A percentile compares a stretch with the other conserved stretches of the same genome.
Evolutionary conservation across 1,140 invertebrate genomes (phyloP).

Genomic region (Psilanteris sp.): DNA sequence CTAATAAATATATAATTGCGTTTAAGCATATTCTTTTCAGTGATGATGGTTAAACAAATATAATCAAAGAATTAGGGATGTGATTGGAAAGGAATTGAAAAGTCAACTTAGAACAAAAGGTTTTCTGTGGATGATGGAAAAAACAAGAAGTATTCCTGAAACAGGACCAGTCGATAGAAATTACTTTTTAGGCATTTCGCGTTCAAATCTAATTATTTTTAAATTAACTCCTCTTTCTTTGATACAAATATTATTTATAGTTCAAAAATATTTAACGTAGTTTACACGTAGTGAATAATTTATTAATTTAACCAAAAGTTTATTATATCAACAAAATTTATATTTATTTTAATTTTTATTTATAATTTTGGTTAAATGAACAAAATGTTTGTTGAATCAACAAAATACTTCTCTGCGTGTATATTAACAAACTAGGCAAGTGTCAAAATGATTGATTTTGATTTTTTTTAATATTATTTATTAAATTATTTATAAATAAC

Average conservation of each 20-base stretch:
- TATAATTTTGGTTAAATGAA: too few species aligned
- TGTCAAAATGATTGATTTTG: too few species aligned
- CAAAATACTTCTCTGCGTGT: too few species aligned
- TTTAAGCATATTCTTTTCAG: too few species aligned
- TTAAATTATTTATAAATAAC: too few species aligned
- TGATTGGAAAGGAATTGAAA: conserved; percentile 87
- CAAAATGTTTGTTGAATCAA: too few species aligned
- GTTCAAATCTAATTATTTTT: conserved; percentile 35
- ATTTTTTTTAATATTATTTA: too few species aligned
- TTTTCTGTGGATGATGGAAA: conserved; percentile 90
- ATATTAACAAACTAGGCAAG: too few species aligned
- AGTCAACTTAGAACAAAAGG: conserved; percentile 83
- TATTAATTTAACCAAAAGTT: too few species aligned
- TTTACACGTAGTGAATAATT: conserved; percentile 9
- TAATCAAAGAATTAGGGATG: conserved; percentile 85
- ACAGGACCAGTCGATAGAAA: conserved; percentile 56
- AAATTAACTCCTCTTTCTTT: conserved; percentile 16
- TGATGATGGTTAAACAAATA: conserved; percentile 89
- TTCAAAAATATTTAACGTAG: conserved; percentile 19
- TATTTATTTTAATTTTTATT: too few species aligned
- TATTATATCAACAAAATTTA: too few species aligned
- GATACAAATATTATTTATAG: conserved; percentile 31
- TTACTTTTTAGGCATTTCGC: conserved; percentile 56
- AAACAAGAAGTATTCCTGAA: conserved; percentile 85
- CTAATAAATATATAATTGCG: too few species aligned